Evolutionary conservation across 2,888 invertebrate species (phyloP).

Genomic region (Kryphioiulus occultus): DNA sequence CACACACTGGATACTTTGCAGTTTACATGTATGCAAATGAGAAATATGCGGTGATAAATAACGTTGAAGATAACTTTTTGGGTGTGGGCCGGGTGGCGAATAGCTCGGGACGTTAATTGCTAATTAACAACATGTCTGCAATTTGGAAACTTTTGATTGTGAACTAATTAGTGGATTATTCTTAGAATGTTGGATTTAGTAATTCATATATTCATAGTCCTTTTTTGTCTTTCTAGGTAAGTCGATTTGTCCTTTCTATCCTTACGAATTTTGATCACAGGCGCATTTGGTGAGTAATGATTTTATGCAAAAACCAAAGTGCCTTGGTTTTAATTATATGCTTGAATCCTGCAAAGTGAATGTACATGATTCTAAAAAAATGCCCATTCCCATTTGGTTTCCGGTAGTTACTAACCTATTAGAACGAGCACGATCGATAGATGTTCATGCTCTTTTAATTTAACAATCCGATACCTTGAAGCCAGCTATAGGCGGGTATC

Average conservation of each 20-base stretch:
- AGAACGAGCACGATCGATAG: neutral
- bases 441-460: neutral
- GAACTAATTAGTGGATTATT: too few species aligned
- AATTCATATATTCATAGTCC: neutral
- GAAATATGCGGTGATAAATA: too few species aligned
- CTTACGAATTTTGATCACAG: neutral
- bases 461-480: constrained; percentile 6
- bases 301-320: neutral
- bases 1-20: too few species aligned
- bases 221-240: constrained; percentile 1
- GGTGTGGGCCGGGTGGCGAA: too few species aligned
- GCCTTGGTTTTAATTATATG: neutral
- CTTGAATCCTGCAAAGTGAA: neutral
- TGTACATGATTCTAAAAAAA: neutral
- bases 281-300: neutral
- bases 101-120: too few species aligned
- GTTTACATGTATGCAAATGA: too few species aligned
- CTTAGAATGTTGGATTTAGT: too few species aligned
- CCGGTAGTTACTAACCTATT: neutral
- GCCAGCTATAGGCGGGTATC: neutral
- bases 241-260: neutral
- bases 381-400: neutral
- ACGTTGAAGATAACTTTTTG: too few species aligned
- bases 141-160: too few species aligned
- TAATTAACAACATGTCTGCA: too few species aligned